phyloP scores from a whole-genome alignment of 2,888 invertebrate species.

The Argynnis bischoffii region DNA sequence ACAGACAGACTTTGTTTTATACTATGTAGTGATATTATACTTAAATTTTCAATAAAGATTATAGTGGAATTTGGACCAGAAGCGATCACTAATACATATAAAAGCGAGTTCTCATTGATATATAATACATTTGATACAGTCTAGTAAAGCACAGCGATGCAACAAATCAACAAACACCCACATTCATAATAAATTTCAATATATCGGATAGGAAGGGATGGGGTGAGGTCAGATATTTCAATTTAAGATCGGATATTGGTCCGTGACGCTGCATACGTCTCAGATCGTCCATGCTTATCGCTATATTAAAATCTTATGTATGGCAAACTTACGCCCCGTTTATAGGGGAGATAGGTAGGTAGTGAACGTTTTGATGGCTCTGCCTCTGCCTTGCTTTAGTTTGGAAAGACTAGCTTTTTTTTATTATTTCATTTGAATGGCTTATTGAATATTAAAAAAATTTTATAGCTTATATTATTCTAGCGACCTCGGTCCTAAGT shows the following conservation, averaged over 20 bases:
- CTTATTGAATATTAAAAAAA: neutral
- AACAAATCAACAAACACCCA: slow-evolving; percentile 16
- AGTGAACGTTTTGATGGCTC: slow-evolving; percentile 5
- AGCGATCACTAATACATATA: neutral
- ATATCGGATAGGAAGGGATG: slow-evolving; percentile 32
- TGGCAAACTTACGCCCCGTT: slow-evolving; percentile 38
- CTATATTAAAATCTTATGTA: slow-evolving; percentile 72
- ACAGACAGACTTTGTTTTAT: no score
- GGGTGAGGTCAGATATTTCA: slow-evolving; percentile 78
- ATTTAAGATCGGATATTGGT: slow-evolving; percentile 79
- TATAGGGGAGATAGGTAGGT: slow-evolving; percentile 25
- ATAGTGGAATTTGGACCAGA: no score
- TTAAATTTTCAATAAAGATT: no score
- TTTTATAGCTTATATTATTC: no score
- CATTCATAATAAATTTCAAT: slow-evolving; percentile 18
- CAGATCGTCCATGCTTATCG: slow-evolving; percentile 67
- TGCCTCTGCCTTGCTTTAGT: neutral
- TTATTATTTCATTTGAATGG: neutral
- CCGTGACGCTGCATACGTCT: slow-evolving; percentile 79
- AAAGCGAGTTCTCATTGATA: neutral
- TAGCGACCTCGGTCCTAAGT: no score
- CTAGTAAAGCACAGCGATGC: neutral
- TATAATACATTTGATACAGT: slow-evolving; percentile 1
- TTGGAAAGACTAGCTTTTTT: slow-evolving; percentile 5
- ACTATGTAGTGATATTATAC: no score